Percentiles rank a stretch among this genome's conserved stretches.
Conservation (phyloP, 2,888 invertebrate genomes). For the Drosophila falleni region DNA sequence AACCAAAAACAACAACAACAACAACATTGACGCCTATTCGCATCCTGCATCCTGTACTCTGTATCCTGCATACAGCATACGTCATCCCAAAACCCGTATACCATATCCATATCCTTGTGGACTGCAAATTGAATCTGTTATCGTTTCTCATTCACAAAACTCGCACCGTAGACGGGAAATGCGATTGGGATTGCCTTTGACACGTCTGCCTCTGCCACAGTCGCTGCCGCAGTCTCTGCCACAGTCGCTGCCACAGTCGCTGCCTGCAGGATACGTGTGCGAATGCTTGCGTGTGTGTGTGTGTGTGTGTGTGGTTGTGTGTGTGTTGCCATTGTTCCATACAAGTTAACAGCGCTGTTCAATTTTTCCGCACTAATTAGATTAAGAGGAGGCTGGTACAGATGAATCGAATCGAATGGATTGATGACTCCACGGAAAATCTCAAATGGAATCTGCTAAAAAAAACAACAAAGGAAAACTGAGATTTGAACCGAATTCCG, state of each 20-base stretch:
- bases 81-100: conserved; percentile 15
- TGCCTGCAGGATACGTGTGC: conserved; percentile 56
- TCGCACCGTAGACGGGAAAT: conserved; percentile 55
- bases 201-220: conserved; percentile 50
- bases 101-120: neutral
- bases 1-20: conserved; percentile 60
- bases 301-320: too few species aligned
- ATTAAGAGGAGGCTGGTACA: conserved; percentile 69
- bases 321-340: conserved; percentile 58
- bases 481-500: conserved; percentile 50
- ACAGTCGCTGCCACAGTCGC: conserved; percentile 23
- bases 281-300: too few species aligned
- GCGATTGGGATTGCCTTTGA: conserved; percentile 75
- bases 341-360: conserved; percentile 74
- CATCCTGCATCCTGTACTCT: conserved; percentile 39
- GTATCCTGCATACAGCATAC: conserved; percentile 24
- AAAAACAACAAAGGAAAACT: conserved; percentile 39
- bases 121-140: conserved; percentile 59
- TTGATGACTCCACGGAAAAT: conserved; percentile 59
- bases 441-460: conserved; percentile 50
- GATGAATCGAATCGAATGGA: conserved; percentile 63
- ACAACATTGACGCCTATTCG: conserved; percentile 64
- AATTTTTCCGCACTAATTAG: conserved; percentile 79
- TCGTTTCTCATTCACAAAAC: conserved; percentile 52
- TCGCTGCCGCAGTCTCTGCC: conserved; percentile 3